These are phyloP conservation scores for Smutsia temminckii DNA, from an alignment of 2,797 vertebrate species.

Conservation along the genomic window DNA sequence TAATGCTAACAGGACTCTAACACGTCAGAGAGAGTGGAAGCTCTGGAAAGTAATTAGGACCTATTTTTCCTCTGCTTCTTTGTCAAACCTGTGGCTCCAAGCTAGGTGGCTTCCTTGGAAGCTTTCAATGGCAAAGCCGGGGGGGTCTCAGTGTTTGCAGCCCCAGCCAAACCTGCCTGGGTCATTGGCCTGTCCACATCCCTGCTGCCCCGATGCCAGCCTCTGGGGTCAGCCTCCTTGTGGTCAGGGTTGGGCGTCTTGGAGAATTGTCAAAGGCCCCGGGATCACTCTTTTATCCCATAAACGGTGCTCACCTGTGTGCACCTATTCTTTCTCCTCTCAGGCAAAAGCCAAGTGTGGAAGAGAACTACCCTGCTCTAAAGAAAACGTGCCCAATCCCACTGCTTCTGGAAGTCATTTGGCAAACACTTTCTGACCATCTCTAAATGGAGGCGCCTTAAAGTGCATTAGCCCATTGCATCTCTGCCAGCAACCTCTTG, in stretches of 20 bases:
- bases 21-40: not conserved
- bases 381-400: not conserved
- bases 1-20: not conserved
- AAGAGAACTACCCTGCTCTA: not conserved
- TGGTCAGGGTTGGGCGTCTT: not conserved
- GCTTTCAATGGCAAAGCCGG: not conserved
- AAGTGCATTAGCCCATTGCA: not conserved
- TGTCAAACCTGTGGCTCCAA: slow-evolving; percentile 34
- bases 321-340: not conserved
- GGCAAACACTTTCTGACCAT: not conserved
- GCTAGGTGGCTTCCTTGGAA: not conserved
- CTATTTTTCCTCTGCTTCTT: slow-evolving; percentile 38
- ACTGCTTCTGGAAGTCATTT: not conserved
- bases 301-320: not conserved
- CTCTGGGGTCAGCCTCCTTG: not conserved
- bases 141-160: not conserved
- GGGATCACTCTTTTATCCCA: not conserved
- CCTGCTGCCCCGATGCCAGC: fast-evolving
- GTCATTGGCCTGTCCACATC: fast-evolving
- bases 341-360: not conserved
- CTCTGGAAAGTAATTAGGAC: slow-evolving; percentile 13
- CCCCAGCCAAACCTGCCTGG: not conserved
- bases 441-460: not conserved
- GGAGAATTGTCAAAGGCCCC: not conserved
- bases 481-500: not conserved